Evolutionary conservation across 2,888 invertebrate species (phyloP), one percentile per base, ranked within the genome.

Genomic region (Sepioteuthis lessoniana): DNA sequence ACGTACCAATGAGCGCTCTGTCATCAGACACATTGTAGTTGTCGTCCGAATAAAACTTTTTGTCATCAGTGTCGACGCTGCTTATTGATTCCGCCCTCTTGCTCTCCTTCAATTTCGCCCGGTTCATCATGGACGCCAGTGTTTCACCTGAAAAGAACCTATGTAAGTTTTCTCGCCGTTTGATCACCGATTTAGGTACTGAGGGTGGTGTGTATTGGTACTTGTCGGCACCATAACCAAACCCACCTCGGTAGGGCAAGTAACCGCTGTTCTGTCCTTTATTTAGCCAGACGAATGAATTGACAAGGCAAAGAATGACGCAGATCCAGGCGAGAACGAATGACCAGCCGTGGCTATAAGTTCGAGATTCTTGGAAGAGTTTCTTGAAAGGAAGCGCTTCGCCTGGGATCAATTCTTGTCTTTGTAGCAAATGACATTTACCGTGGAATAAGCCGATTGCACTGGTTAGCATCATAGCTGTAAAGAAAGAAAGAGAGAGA

Each of bases 251-350:
- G 37, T 50, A 90, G 55, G 60, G 38, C 47, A 94, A 93, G 92
- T 94, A 94, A 35, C 94, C 94, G 90, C 95, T 94, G 90, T 95
- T 94, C 94, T 96, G 96, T 8, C 96, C 95, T 90, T 96, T 96
- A 91, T 94, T 94, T 42, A 96, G 94, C 96, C 96, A 96, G 16
- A 96, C 95, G 95, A 95, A 96, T 4, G 96, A 95, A 28, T 96
- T 95, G 10, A 95, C 95, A 93, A 96, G 96, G 94, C 96, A 96
- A 93, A 96, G 94, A 93, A 95, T 95, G 25, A 96, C 96, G 94
- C 96, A 96, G 47, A 96, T 96, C 96, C 96, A 96, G n/a, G 96
- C 96, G 7, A 96, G 94, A 8, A 95, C 95, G 94, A 96, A 96
- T 3, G 96, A 96, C 96, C 96, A 96, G 46, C 96, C 96, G 94